Evolutionary conservation across 1,140 invertebrate species (phyloP), one percentile per base, ranked within the genome.

Genomic region (Holotrichia oblita): DNA sequence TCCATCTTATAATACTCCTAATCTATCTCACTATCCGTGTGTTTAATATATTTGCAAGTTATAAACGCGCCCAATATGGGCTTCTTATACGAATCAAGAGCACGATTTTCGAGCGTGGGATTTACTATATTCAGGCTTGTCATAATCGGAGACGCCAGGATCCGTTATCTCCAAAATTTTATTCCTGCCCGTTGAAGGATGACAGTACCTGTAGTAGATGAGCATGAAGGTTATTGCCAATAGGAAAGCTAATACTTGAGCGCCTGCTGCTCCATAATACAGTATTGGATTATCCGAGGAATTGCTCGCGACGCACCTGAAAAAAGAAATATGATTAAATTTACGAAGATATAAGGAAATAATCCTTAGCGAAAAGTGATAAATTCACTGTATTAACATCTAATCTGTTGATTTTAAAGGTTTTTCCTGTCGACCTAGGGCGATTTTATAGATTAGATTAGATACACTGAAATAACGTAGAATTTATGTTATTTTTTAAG

Each of bases 171-270:
- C 79, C 34, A 84, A 83, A n/a, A 84, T 83, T 79, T 85, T 85
- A 14, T 64, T 81, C 24, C 84, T 40, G 64, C 80, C 76, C 73
- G 83, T 74, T 34, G 83, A 84, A 3, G 89, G 89, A 82, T 90
- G 89, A 77, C 88, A 89, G 79, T 86, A 88, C 44, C 85, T 86
- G 80, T 90, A 90, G 79, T 89, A 90, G 14, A 89, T 80, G 12
- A 87, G 78, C 83, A 90, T 86, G 80, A 88, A 89, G 14, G 83
- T 72, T 41, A 90, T 86, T 6, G 87, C 89, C 40, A 89, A 79
- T 17, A 88, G 83, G 82, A 89, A 90, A 2, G 87, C 80, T 0
- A 84, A 77, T 2, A 87, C 55, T 80, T 87, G 87, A 8, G 83
- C 83, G 20, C 83, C 79, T 0, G 86, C 86, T 6, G 86, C 86